Conservation (phyloP, 23 tunicate species). For the Trididemnum nubilum region DNA sequence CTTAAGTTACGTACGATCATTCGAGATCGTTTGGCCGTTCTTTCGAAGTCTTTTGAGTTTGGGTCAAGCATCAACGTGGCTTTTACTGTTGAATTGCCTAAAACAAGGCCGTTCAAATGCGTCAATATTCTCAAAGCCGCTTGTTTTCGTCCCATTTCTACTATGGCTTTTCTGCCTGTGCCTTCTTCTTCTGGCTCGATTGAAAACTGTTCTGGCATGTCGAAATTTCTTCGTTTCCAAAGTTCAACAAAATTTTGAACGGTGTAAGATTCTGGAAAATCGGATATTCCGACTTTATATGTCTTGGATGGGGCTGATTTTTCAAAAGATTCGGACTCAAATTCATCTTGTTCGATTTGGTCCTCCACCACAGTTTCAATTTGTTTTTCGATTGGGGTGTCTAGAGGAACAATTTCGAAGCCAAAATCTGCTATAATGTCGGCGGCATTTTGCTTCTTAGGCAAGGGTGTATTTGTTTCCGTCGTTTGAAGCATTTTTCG, state of each 20-base stretch:
- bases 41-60: constrained; percentile 55
- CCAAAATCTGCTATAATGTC: constrained; percentile 15
- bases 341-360: not conserved
- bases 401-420: constrained; percentile 26
- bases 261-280: constrained; percentile 24
- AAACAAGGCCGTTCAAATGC: constrained; percentile 33
- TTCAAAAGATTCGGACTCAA: not conserved
- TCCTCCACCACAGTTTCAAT: not conserved
- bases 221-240: constrained; percentile 54
- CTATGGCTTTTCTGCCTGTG: not conserved
- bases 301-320: not conserved
- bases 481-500: not conserved
- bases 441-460: not conserved
- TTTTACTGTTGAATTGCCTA: constrained; percentile 41
- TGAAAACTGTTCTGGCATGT: constrained; percentile 29
- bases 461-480: not conserved
- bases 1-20: constrained; percentile 83
- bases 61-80: constrained; percentile 42
- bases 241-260: constrained; percentile 26
- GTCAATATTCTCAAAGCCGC: constrained; percentile 66
- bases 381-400: not conserved
- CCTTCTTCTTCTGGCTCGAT: constrained; percentile 7
- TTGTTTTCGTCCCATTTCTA: constrained; percentile 48
- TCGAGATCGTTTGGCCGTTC: constrained; percentile 67
- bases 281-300: constrained; percentile 27